Percentiles rank a stretch among this genome's conserved stretches.
phyloP scores from a whole-genome alignment of 2,113 vertebrate species.

The Vicugna pacos region DNA sequence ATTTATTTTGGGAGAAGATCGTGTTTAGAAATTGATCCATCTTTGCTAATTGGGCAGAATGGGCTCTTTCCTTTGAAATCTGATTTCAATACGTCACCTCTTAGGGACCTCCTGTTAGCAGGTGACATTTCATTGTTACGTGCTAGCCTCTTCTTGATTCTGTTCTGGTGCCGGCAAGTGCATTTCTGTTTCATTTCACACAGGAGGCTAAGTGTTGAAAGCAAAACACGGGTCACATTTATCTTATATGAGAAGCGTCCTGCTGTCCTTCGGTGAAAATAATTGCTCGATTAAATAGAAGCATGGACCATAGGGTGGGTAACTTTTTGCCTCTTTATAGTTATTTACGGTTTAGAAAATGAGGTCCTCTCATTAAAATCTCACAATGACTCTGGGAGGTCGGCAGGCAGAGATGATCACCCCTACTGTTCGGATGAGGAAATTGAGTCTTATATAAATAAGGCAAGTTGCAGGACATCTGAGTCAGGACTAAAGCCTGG shows the following conservation, averaged over 20 bases:
- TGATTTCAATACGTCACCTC: neutral
- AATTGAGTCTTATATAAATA: neutral
- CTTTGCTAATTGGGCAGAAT: conserved; percentile 70
- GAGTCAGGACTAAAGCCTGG: neutral
- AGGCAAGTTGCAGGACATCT: neutral
- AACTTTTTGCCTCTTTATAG: neutral
- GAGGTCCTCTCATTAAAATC: neutral
- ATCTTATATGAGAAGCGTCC: neutral
- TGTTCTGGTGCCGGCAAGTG: neutral
- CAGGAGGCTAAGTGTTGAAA: neutral
- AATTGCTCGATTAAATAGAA: neutral
- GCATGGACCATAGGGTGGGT: rapidly evolving
- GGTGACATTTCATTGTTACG: conserved; percentile 44
- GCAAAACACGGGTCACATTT: neutral
- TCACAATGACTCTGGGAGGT: neutral
- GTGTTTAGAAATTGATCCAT: conserved; percentile 68
- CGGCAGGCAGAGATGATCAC: rapidly evolving
- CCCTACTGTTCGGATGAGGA: neutral
- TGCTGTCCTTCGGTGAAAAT: neutral
- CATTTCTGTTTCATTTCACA: conserved; percentile 48
- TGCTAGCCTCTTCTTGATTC: neutral
- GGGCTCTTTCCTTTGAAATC: conserved; percentile 55
- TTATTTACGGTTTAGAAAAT: neutral
- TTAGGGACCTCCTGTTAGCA: conserved; percentile 41
- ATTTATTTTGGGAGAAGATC: conserved; percentile 55